Percentiles rank a stretch among this genome's conserved stretches.
These are phyloP conservation scores for Drosophila kambysellisi DNA, from an alignment of 2,888 invertebrate species.

Conservation along the genomic window DNA sequence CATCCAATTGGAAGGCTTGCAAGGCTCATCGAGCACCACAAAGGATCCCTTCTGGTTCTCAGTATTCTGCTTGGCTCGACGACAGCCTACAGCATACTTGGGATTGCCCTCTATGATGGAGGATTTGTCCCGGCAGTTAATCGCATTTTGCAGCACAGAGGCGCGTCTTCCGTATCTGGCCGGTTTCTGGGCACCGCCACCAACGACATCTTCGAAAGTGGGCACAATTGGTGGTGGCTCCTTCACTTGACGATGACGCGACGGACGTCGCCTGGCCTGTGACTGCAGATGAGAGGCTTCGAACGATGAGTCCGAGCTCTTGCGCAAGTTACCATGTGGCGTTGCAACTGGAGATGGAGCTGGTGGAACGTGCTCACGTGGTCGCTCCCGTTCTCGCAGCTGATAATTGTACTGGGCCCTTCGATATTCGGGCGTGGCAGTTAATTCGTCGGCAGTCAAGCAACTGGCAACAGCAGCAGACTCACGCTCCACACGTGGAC, in stretches of 20 bases:
- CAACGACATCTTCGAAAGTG: slow-evolving; percentile 75
- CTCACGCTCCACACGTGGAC: slow-evolving; percentile 28
- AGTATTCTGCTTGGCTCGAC: slow-evolving; percentile 61
- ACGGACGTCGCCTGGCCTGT: slow-evolving; percentile 55
- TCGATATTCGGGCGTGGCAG: slow-evolving; percentile 84
- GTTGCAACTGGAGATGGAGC: slow-evolving; percentile 20
- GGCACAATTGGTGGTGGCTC: slow-evolving; percentile 44
- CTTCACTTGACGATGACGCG: slow-evolving; percentile 47
- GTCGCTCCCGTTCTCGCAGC: slow-evolving; percentile 76
- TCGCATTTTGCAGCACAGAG: slow-evolving; percentile 77
- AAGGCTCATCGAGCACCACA: slow-evolving; percentile 84
- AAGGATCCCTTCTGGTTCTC: slow-evolving; percentile 79
- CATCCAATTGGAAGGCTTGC: slow-evolving; percentile 84
- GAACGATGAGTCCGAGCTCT: slow-evolving; percentile 64
- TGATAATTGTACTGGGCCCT: slow-evolving; percentile 84
- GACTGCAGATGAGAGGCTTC: slow-evolving; percentile 47
- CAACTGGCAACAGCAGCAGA: slow-evolving; percentile 55
- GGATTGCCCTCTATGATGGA: slow-evolving; percentile 83
- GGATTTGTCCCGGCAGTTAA: slow-evolving; percentile 79
- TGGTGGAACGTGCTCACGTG: slow-evolving; percentile 41
- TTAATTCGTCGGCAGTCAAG: slow-evolving; percentile 68
- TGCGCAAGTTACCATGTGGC: slow-evolving; percentile 42
- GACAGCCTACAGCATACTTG: slow-evolving; percentile 76
- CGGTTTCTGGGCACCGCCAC: slow-evolving; percentile 59
- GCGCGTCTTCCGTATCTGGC: slow-evolving; percentile 83